Percentiles rank a stretch among this genome's conserved stretches.
Conservation (phyloP, 2,888 invertebrate genomes). For the Eucriotettix oculatus region DNA sequence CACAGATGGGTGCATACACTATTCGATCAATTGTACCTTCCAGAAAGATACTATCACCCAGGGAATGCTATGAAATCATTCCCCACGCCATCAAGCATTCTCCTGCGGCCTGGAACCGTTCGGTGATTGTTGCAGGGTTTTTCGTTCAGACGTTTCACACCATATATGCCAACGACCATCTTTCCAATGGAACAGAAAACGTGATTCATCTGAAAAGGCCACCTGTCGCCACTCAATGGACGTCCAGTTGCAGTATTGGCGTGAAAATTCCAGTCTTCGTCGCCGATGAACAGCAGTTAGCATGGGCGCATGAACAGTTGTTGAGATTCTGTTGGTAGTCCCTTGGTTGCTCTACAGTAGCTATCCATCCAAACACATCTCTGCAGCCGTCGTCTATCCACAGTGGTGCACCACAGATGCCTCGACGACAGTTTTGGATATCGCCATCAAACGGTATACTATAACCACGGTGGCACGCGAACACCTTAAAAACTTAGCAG, state of each 20-base stretch:
- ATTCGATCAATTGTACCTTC: neutral
- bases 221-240: neutral
- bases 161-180: neutral
- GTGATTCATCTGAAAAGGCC: neutral
- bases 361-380: neutral
- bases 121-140: too few relatives aligned
- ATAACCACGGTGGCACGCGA: neutral
- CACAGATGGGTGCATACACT: neutral
- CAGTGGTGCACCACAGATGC: neutral
- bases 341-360: neutral
- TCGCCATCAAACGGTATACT: too few relatives aligned
- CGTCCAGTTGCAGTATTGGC: too few relatives aligned
- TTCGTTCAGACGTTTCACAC: too few relatives aligned
- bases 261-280: too few relatives aligned
- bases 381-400: neutral
- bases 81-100: too few relatives aligned
- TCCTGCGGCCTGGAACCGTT: too few relatives aligned
- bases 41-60: too few relatives aligned
- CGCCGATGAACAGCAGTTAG: too few relatives aligned
- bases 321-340: too few relatives aligned
- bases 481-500: neutral
- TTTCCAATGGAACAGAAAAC: neutral
- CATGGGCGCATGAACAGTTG: too few relatives aligned
- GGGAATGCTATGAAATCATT: neutral
- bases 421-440: too few relatives aligned